Base-by-base conservation (phyloP, 2,888 invertebrate species). In the Sesia bembeciformis region DNA sequence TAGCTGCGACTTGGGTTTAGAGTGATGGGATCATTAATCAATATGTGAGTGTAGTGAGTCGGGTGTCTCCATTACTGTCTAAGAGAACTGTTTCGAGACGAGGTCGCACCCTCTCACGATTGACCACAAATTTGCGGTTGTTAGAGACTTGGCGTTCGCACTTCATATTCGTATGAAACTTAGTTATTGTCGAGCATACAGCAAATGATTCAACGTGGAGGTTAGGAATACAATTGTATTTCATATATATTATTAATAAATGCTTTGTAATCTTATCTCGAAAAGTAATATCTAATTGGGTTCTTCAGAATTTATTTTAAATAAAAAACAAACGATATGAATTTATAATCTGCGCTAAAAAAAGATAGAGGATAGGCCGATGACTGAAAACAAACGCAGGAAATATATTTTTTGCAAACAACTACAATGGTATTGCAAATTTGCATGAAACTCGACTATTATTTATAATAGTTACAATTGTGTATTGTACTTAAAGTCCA, bases 401-500 rank as follows among this genome's bases (percentile, higher is more conserved):
- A 23, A 23, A 23, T 23, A 23, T 23, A 23, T 23, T 23, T 23
- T 23, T 23, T 23, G 23, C 23, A 23, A 23, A 23, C 23, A 23
- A 23, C 23, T 23, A 23, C 23, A 23, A 23, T 23, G 23, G 23
- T 23, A 23, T 2, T 23, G 23, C 23, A 23, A 23, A 23, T 23
- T 23, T 23, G 23, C 2, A 23, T 23, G 23, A 23, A 23, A 23
- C 23, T 23, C 23, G 23, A 23, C 23, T 23, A 23, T 23, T 46
- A 46, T 46, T 46, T 8, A 46, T 23, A 8, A 46, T 46, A 23
- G 50, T 39, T 38, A 50, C 2, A 50, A 50, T 7, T 50, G 39
- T 23, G 50, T 50, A 50, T 50, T 50, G 50, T 50, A 70, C 72
- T 68, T 62, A 63, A 61, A 66, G 62, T 66, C 70, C 70, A 78